Percentiles rank a stretch among this genome's conserved stretches.
phyloP scores from a whole-genome alignment of 2,113 vertebrate genomes.

The Clarias macrocephalus region DNA sequence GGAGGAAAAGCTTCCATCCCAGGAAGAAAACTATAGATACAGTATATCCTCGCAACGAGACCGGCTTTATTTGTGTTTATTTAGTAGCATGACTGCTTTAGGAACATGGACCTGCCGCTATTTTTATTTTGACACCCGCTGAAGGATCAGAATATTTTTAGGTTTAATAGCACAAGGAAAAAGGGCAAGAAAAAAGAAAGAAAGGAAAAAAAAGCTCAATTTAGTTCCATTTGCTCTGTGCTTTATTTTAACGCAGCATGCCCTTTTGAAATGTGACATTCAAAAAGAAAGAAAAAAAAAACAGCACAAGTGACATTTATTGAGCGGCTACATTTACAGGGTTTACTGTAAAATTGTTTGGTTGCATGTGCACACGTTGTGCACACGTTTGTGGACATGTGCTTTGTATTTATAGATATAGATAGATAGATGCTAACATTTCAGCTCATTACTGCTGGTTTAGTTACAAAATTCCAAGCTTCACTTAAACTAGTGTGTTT shows the following conservation, averaged over 20 bases:
- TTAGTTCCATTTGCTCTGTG: constrained; percentile 9
- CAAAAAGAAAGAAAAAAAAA: background rate
- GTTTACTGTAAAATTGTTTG: background rate
- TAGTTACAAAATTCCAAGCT: background rate
- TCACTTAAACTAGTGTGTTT: background rate
- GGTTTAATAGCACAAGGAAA: constrained; percentile 3
- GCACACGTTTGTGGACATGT: background rate
- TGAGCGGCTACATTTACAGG: background rate
- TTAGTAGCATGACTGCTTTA: background rate
- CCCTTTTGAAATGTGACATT: background rate
- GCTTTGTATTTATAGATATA: too few relatives aligned
- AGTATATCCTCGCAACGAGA: background rate
- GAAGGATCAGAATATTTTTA: constrained; percentile 13
- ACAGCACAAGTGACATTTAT: constrained; percentile 22
- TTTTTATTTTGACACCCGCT: background rate
- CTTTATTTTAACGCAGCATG: background rate
- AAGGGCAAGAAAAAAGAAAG: background rate
- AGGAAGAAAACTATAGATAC: background rate
- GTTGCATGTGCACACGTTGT: too few relatives aligned
- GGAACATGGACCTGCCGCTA: background rate
- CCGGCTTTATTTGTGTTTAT: background rate
- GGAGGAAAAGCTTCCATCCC: constrained; percentile 17
- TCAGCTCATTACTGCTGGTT: background rate
- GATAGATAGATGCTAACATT: background rate
- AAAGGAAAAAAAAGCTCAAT: background rate